A percentile compares a stretch with the other conserved stretches of the same genome.
Evolutionary conservation across 2,113 vertebrate species (phyloP).

Genomic region (Oreochromis niloticus): DNA sequence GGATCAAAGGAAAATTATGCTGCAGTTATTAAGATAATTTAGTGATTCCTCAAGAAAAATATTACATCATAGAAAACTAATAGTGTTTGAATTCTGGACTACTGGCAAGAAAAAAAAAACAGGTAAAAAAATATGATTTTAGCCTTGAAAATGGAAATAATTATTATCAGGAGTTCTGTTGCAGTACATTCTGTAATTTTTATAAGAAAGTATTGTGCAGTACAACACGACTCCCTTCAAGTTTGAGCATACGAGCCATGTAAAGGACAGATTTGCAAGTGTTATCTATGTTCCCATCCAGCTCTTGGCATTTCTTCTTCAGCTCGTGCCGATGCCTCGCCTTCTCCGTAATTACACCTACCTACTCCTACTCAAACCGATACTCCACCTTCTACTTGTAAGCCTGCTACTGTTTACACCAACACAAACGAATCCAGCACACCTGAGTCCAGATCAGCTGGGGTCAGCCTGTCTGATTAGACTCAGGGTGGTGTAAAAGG

Average conservation of each 20-base stretch:
- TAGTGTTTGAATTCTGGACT: neutral
- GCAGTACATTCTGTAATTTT: neutral
- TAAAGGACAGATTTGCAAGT: neutral
- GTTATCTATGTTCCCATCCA: neutral
- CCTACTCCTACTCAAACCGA: neutral
- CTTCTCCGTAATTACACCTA: neutral
- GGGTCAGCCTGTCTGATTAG: constrained; percentile 63
- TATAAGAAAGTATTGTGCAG: neutral
- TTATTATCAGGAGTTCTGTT: neutral
- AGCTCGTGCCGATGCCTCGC: neutral
- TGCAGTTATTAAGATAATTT: neutral
- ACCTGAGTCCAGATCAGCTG: constrained; percentile 56
- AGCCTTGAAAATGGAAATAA: neutral
- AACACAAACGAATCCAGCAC: constrained; percentile 30
- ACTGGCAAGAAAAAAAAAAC: neutral
- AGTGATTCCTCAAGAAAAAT: neutral
- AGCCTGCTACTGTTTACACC: neutral
- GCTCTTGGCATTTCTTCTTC: neutral
- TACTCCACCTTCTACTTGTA: neutral
- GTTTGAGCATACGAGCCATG: neutral
- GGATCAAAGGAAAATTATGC: neutral
- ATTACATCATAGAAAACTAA: neutral
- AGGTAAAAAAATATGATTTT: neutral
- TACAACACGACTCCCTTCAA: neutral
- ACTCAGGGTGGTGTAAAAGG: constrained; percentile 47